Evolutionary conservation across 1,140 invertebrate species (phyloP), one percentile per base, ranked within the genome.

Genomic region (Lasaia peninsularis): DNA sequence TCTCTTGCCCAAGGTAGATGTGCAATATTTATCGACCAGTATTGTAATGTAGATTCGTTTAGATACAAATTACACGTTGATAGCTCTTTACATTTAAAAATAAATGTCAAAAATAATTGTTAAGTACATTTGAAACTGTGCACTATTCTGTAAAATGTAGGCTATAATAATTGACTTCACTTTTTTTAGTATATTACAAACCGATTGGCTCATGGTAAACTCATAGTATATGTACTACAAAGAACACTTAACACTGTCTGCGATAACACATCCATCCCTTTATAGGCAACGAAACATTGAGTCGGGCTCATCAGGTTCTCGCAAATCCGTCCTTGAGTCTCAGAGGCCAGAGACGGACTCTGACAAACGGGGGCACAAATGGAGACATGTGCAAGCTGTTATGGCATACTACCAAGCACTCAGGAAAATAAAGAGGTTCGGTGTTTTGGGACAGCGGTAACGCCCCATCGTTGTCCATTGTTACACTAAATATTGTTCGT

Each of bases 401-500:
- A 94, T 96, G 94, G 94, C 94, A 70, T 94, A 95, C 90, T 96
- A 96, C 92, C 94, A 94, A 89, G 93, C 94, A 69, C 92, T 96
- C 74, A 92, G 95, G 88, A 94, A 95, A 91, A 96, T 96, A 90
- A 95, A 95, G 94, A 96, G 95, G 95, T 95, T 86, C 80, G 80
- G 73, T 66, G 50, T 67, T 28, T 58, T 58, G 56, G 67, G 67
- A 71, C 69, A 73, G 73, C 67, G 73, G 75, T 82, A 80, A 85
- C 63, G 60, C 67, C 73, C 69, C 68, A 78, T 78, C 75, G 74
- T 73, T 83, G 78, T 79, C 76, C 62, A 71, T 75, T 83, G 63
- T 78, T 67, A 66, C 56, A 63, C 71, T 76, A 54, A 69, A 69
- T 71, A 69, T 63, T 81, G 67, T 69, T 73, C 78, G 74, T 82